Evolutionary conservation across 2,888 invertebrate genomes (phyloP), one percentile per base, ranked within the genome.

Genomic region (Carterocephalus palaemon): DNA sequence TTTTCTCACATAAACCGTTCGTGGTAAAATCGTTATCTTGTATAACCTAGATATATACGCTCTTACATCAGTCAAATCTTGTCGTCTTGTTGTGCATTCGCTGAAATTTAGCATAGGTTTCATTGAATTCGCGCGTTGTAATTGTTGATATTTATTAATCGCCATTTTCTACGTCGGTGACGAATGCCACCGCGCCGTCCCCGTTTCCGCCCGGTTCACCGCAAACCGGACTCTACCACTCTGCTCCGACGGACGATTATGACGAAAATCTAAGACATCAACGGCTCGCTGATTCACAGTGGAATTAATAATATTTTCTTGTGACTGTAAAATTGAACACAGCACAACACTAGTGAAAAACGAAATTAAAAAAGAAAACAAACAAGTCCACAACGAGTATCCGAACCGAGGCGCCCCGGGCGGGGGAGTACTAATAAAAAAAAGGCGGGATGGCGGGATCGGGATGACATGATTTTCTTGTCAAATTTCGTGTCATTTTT

Each of bases 161-260:
- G 84, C 85, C 85, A 84, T 86, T 85, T 86, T 85, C 85, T 84
- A 84, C 79, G 67, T 76, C 75, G 78, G 79, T 86, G 85, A 86
- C 85, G 85, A 85, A 83, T 81, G 76, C 76, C 67, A 55, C 75
- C 73, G 78, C 59, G 56, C 75, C 81, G 84, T 81, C 82, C 83
- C 75, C 84, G 74, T 79, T 83, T 81, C 63, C 58, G n/a, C 54
- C 53, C 56, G 56, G 57, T 54, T 58, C 68, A 64, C 59, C 57
- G 70, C 59, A 83, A 84, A 83, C 72, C 70, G 68, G 75, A 80
- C 84, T 79, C 74, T 84, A 85, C 70, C 57, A 61, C 73, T 66
- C 60, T 70, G 67, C 57, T 64, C 76, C 9, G 70, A 79, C 73
- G 79, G 80, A 71, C 68, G 60, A 75, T 70, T 71, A 70, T 79